These are phyloP conservation scores for Bembecia ichneumoniformis DNA, from an alignment of 2,888 invertebrate genomes.

Conservation along the genomic window DNA sequence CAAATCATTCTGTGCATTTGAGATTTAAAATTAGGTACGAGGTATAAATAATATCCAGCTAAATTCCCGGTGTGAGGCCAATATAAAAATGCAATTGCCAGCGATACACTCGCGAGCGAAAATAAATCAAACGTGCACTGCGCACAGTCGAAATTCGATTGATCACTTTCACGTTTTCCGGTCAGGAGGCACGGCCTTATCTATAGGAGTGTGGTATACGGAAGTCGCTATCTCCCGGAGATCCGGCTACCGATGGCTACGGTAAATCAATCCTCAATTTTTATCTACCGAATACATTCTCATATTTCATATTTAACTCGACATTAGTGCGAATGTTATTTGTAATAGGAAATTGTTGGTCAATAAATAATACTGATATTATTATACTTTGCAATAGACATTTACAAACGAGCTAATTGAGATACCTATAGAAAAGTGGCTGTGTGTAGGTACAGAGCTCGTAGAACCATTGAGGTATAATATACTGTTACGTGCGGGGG, in stretches of 20 bases:
- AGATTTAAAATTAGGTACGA: neutral
- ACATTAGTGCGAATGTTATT: slow-evolving; percentile 42
- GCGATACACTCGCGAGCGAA: neutral
- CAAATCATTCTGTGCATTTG: neutral
- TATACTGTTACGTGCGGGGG: too few species aligned
- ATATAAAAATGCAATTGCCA: neutral
- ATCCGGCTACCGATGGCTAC: slow-evolving; percentile 31
- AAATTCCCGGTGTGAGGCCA: neutral
- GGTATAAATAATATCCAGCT: neutral
- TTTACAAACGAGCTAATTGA: too few species aligned
- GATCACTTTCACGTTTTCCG: neutral
- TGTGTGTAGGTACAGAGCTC: neutral
- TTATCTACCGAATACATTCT: slow-evolving; percentile 22
- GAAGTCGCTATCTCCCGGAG: slow-evolving; percentile 24
- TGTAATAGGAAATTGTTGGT: slow-evolving; percentile 22
- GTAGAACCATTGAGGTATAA: too few species aligned
- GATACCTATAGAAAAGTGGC: neutral
- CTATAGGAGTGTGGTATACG: slow-evolving; percentile 9
- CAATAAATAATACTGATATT: slow-evolving; percentile 24
- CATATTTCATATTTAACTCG: slow-evolving; percentile 44
- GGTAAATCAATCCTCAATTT: slow-evolving; percentile 49
- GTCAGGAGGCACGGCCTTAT: neutral
- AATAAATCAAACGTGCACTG: neutral
- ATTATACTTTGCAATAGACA: slow-evolving; percentile 3
- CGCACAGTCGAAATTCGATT: neutral